Conservation (phyloP, 2,113 vertebrate species). For the Micronycteris hirsuta region DNA sequence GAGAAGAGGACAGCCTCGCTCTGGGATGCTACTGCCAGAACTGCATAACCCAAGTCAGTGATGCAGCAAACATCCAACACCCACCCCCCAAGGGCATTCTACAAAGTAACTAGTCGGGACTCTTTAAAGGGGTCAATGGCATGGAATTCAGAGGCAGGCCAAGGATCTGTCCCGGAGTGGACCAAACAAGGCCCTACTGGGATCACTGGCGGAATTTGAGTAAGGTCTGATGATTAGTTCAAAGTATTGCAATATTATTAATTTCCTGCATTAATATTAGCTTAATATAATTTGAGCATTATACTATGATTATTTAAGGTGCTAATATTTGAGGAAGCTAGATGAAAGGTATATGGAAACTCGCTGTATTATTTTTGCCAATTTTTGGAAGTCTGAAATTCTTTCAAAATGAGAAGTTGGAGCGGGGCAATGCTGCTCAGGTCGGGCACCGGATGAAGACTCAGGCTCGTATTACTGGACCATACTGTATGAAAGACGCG, state of each 20-base stretch:
- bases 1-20: not conserved
- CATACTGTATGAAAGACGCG: not conserved
- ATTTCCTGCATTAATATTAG: not conserved
- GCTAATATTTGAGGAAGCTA: not conserved
- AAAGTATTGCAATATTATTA: not conserved
- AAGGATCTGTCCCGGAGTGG: not conserved
- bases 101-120: not conserved
- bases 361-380: not conserved
- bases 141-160: not conserved
- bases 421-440: not conserved
- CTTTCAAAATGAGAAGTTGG: not conserved
- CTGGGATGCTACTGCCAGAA: not conserved
- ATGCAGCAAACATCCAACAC: not conserved
- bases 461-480: fast-evolving
- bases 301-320: not conserved
- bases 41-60: not conserved
- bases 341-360: not conserved
- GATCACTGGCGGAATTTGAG: not conserved
- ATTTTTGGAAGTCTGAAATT: not conserved
- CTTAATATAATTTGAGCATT: not conserved
- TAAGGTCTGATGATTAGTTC: not conserved
- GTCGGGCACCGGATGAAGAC: not conserved
- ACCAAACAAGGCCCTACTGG: not conserved
- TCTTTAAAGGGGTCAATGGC: not conserved
- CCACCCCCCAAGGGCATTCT: not conserved